Conservation (phyloP, 2,113 vertebrate genomes). For the Colius striatus region DNA sequence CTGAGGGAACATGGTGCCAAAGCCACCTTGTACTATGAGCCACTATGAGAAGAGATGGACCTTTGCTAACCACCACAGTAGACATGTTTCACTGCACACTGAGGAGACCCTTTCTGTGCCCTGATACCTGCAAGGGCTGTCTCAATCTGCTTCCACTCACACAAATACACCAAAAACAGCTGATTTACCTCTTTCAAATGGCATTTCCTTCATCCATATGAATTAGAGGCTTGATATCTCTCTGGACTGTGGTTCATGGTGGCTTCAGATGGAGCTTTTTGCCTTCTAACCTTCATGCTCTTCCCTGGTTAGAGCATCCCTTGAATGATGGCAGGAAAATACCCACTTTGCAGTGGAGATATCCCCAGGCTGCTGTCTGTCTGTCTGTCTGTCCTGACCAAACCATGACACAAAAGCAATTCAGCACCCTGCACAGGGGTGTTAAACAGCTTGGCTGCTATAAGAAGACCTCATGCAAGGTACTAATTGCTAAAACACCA, state of each 20-base stretch:
- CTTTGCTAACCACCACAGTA: neutral
- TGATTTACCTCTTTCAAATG: neutral
- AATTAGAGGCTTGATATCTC: neutral
- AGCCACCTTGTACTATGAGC: neutral
- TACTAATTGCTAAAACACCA: neutral
- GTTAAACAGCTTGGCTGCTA: neutral
- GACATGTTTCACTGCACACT: neutral
- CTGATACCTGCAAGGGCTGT: neutral
- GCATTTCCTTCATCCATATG: neutral
- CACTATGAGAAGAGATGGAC: neutral
- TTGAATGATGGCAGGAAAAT: neutral
- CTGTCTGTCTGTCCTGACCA: too few relatives aligned
- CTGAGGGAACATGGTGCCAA: neutral
- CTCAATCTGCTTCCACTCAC: neutral
- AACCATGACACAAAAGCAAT: fast-evolving
- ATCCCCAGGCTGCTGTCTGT: neutral
- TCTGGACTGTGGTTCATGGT: fast-evolving
- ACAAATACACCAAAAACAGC: fast-evolving
- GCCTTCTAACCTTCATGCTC: neutral
- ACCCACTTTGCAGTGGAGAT: neutral
- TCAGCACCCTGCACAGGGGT: fast-evolving
- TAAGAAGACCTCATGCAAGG: neutral
- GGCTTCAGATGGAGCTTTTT: neutral
- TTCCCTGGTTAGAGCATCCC: neutral
- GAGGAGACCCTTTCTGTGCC: neutral